phyloP scores from a whole-genome alignment of 1,140 invertebrate species.

The Hydropsyche tenuis region DNA sequence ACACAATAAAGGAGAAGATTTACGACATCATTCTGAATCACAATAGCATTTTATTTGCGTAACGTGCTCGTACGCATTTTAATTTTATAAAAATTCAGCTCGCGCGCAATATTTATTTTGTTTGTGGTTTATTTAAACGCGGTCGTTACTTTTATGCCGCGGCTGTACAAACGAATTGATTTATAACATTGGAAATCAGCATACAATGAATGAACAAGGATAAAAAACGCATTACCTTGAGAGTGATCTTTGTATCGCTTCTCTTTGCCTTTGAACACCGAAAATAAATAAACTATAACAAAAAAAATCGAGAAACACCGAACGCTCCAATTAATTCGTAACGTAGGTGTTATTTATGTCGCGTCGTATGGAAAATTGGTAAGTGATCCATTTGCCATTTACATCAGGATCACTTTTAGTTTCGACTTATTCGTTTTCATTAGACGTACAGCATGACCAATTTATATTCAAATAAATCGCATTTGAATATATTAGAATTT shows the following conservation, averaged over 20 bases:
- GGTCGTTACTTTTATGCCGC: neutral
- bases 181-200: slow-evolving; percentile 17
- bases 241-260: slow-evolving; percentile 7
- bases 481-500: slow-evolving; percentile 7
- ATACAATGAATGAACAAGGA: slow-evolving; percentile 24
- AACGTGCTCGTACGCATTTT: neutral
- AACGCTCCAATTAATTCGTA: slow-evolving; percentile 10
- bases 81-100: neutral
- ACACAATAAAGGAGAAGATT: neutral
- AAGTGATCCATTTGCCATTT: slow-evolving; percentile 26
- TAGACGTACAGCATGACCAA: slow-evolving; percentile 1
- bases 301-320: neutral
- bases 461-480: slow-evolving; percentile 18
- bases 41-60: slow-evolving; percentile 2
- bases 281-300: neutral
- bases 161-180: slow-evolving; percentile 10
- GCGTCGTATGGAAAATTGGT: slow-evolving; percentile 11
- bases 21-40: neutral
- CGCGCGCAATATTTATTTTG: neutral
- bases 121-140: neutral
- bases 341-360: slow-evolving; percentile 8
- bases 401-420: slow-evolving; percentile 13
- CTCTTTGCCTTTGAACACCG: neutral
- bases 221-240: slow-evolving; percentile 10
- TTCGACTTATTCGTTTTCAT: slow-evolving; percentile 20